Evolutionary conservation across 37 sponge, comb jelly and placozoan species (phyloP).

Genomic region (Axinella damicornis): DNA sequence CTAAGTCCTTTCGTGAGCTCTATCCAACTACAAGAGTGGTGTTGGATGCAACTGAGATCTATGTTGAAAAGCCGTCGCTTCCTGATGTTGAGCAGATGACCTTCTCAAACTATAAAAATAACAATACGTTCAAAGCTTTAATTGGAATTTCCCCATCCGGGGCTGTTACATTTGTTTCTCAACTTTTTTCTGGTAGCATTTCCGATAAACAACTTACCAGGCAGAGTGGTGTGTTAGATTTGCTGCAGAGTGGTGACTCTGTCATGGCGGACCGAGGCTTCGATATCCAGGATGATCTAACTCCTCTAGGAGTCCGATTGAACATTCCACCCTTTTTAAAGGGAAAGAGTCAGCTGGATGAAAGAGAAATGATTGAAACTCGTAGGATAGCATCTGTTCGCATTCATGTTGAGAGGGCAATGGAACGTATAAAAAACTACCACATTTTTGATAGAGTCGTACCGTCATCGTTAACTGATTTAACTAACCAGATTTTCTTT

Average conservation of each 20-base stretch:
- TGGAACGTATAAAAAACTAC: constrained; percentile 59
- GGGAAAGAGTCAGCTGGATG: constrained; percentile 44
- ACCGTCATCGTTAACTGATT: constrained; percentile 28
- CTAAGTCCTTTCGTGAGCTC: too few species aligned
- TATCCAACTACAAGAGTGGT: too few species aligned
- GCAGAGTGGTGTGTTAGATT: constrained; percentile 45
- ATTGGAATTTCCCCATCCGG: too few species aligned
- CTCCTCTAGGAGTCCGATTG: too few species aligned
- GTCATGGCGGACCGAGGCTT: constrained; percentile 76
- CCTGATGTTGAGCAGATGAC: too few species aligned
- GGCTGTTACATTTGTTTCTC: too few species aligned
- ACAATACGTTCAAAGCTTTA: too few species aligned
- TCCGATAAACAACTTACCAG: constrained; percentile 59
- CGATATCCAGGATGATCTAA: constrained; percentile 72
- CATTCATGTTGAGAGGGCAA: constrained; percentile 68
- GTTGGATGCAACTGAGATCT: too few species aligned
- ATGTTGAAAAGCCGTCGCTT: too few species aligned
- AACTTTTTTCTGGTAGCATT: constrained; percentile 54
- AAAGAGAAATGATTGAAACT: constrained; percentile 32
- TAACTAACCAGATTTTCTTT: constrained; percentile 56
- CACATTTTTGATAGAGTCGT: constrained; percentile 61
- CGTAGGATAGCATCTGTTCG: constrained; percentile 62
- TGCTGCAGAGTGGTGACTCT: constrained; percentile 52
- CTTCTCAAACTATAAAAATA: too few species aligned
- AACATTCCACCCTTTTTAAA: constrained; percentile 75